Conservation (phyloP, 2,888 invertebrate genomes). For the Platynereis dumerilii region DNA sequence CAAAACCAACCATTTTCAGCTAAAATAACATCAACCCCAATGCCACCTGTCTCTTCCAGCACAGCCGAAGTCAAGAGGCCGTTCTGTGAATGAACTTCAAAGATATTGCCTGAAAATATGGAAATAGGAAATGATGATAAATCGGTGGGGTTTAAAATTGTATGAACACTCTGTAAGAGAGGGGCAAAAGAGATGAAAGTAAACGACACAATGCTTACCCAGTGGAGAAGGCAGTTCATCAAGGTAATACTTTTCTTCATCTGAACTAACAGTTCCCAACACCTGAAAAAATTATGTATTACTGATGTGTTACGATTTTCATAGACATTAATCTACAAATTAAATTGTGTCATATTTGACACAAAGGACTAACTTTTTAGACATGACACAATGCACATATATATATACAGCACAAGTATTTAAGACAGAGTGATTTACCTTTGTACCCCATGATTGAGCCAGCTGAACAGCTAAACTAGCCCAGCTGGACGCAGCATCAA, state of each 20-base stretch:
- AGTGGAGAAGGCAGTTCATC: conserved; percentile 55
- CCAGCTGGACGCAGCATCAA: conserved; percentile 64
- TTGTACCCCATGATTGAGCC: conserved; percentile 65
- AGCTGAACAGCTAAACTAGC: conserved; percentile 64
- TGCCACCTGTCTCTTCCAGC: conserved; percentile 65
- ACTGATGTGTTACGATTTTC: not conserved
- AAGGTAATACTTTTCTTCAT: conserved; percentile 62
- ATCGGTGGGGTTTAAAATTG: too few relatives aligned
- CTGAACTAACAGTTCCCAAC: conserved; percentile 59
- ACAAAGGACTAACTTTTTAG: not conserved
- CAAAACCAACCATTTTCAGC: conserved; percentile 34
- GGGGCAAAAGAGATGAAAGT: too few relatives aligned
- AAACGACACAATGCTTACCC: too few relatives aligned
- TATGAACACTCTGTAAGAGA: too few relatives aligned
- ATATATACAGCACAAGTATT: not conserved
- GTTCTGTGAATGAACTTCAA: conserved; percentile 58
- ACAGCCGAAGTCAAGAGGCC: conserved; percentile 57
- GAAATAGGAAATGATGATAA: not conserved
- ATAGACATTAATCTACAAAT: not conserved
- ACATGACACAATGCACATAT: too few relatives aligned
- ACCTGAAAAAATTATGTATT: conserved; percentile 42
- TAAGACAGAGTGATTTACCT: conserved; percentile 46
- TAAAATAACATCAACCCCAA: conserved; percentile 65
- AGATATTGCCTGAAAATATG: conserved; percentile 55
- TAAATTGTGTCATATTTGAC: too few relatives aligned